Evolutionary conservation across 2,888 invertebrate genomes (phyloP), one percentile per base, ranked within the genome.

Genomic region (Geotrupes spiniger): DNA sequence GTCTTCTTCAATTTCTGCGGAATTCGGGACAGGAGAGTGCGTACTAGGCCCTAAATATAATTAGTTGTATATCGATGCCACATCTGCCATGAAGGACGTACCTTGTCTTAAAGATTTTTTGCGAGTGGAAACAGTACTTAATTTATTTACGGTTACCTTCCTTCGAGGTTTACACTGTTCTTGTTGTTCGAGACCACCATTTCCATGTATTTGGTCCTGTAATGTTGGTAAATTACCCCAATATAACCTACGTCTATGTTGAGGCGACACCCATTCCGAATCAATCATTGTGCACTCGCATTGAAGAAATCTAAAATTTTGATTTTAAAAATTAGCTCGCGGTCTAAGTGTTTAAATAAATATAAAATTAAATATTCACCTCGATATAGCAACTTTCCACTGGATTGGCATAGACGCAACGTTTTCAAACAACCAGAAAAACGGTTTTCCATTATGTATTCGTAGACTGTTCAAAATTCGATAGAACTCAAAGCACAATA

Each of bases 381-480:
- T 59, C 42, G 72, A 73, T 28, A 81, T 80, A 14, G 66, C 66
- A 1, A 63, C 49, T 48, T 71, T 73, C 52, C 66, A 73, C 45
- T 70, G 64, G 4, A 59, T 61, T 1, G 73, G 71, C 79, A 81
- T 79, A 2, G 76, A 73, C 1, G 76, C 74, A 2, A 81, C 80
- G 61, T 81, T 82, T 61, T 82, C 81, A 62, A 71, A 79, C n/a
- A 81, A 49, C 78, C 79, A 81, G 56, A 78, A 80, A 2, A 80
- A 64, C 47, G 74, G 74, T 2, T 56, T 61, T 1, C 59, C 59
- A 15, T 61, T 51, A 45, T 72, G 71, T 17, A 64, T 60, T 42
- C 70, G 64, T 1, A 80, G 33, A 6, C 66, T 51, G 28, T 70
- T 65, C 49, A 76, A 61, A 6, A 81, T 65, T 31, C 78, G 65